These are phyloP conservation scores for Sphinx pinastri DNA, from an alignment of 2,888 invertebrate genomes.

Conservation along the genomic window DNA sequence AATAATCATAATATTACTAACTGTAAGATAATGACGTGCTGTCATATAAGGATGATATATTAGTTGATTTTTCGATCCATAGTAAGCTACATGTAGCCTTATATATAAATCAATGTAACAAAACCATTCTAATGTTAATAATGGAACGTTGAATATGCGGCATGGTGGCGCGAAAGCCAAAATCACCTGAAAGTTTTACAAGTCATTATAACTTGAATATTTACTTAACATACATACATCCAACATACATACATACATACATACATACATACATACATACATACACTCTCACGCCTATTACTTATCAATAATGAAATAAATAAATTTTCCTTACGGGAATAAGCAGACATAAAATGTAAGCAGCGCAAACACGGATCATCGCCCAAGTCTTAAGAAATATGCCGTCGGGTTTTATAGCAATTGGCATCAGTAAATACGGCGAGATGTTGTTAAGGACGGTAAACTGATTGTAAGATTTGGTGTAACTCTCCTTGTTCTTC, in stretches of 20 bases:
- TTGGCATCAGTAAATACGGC: constrained; percentile 67
- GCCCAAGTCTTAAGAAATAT: constrained; percentile 71
- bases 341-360: constrained; percentile 64
- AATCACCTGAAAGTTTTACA: constrained; percentile 53
- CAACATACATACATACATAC: too few species aligned
- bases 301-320: background rate
- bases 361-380: constrained; percentile 57
- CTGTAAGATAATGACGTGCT: constrained; percentile 74
- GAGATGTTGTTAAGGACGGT: constrained; percentile 60
- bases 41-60: constrained; percentile 82
- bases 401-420: constrained; percentile 70
- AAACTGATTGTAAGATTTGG: constrained; percentile 66
- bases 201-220: constrained; percentile 9
- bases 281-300: too few species aligned
- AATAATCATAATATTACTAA: constrained; percentile 38
- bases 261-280: too few species aligned
- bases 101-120: constrained; percentile 79
- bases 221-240: too few species aligned
- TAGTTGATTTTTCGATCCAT: constrained; percentile 75
- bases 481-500: constrained; percentile 58
- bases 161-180: constrained; percentile 71
- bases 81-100: constrained; percentile 80
- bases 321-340: constrained; percentile 62
- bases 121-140: constrained; percentile 67
- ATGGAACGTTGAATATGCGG: constrained; percentile 54